phyloP scores from a whole-genome alignment of 2,888 invertebrate genomes.

The Tinea pellionella region DNA sequence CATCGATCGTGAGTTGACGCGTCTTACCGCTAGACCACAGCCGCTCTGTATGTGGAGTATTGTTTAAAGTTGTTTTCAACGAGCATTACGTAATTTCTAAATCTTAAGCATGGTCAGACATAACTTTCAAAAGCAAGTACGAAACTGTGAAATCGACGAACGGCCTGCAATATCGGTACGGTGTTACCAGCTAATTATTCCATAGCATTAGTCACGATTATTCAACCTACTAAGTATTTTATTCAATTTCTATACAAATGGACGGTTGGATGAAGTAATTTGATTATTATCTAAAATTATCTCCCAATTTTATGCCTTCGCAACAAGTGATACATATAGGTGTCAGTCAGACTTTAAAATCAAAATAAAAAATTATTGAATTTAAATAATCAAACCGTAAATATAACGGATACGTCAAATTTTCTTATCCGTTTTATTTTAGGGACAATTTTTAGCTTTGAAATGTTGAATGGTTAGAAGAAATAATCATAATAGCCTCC shows the following conservation, averaged over 20 bases:
- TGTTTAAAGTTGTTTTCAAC: no score
- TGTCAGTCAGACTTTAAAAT: no score
- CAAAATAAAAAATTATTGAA: no score
- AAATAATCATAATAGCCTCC: not conserved
- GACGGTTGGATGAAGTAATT: no score
- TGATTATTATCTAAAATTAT: no score
- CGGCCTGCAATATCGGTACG: conserved; percentile 24
- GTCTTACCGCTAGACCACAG: no score
- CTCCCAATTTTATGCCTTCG: no score
- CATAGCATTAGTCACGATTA: conserved; percentile 46
- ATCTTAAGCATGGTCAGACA: conserved; percentile 23
- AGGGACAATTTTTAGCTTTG: not conserved
- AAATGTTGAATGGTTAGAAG: not conserved
- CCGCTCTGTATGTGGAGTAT: no score
- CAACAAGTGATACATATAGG: no score
- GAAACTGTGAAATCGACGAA: conserved; percentile 54
- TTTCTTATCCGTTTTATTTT: not conserved
- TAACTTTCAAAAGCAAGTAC: conserved; percentile 61
- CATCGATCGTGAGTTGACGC: no score
- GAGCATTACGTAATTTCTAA: not conserved
- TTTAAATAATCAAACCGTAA: no score
- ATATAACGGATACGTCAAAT: not conserved
- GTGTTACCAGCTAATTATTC: conserved; percentile 54
- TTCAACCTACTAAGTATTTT: conserved; percentile 19
- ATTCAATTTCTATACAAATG: not conserved